These are phyloP conservation scores for Drosophila meridionalis DNA, from an alignment of 2,888 invertebrate genomes.

Conservation along the genomic window DNA sequence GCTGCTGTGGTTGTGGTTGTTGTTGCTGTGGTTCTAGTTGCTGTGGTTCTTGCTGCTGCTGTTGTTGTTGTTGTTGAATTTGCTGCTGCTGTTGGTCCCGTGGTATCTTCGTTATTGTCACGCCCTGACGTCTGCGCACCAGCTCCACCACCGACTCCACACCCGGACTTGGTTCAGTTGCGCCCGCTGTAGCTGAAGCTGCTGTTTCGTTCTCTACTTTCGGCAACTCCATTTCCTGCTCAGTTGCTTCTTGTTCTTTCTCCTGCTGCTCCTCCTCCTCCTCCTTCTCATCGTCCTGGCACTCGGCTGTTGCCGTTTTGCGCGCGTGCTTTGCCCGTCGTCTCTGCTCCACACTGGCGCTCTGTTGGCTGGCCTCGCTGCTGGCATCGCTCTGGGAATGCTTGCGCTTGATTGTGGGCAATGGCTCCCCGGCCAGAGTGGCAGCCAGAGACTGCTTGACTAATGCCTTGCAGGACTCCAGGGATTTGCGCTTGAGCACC, in stretches of 20 bases:
- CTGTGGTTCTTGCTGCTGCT: constrained; percentile 24
- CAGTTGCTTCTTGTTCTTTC: neutral
- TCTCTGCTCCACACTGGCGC: constrained; percentile 26
- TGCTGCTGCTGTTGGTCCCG: constrained; percentile 46
- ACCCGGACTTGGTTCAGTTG: constrained; percentile 17
- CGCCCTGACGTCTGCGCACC: constrained; percentile 78
- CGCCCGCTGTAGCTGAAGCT: neutral
- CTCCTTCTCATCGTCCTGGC: neutral
- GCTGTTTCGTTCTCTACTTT: neutral
- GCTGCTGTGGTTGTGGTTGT: constrained; percentile 3
- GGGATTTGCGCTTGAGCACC: constrained; percentile 83
- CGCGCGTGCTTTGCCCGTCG: constrained; percentile 57
- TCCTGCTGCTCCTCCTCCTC: neutral
- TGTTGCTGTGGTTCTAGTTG: constrained; percentile 16
- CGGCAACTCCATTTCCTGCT: neutral
- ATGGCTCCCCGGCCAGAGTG: neutral
- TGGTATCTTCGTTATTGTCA: constrained; percentile 81
- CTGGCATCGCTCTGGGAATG: constrained; percentile 52
- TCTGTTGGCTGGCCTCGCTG: constrained; percentile 51
- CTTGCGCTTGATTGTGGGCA: constrained; percentile 25
- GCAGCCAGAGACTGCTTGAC: neutral
- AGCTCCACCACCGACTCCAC: constrained; percentile 69
- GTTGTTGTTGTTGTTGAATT: constrained; percentile 9
- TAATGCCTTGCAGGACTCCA: constrained; percentile 50
- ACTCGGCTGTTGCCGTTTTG: constrained; percentile 28